phyloP scores from a whole-genome alignment of 1,140 invertebrate genomes.

The Luehdorfia chinensis region DNA sequence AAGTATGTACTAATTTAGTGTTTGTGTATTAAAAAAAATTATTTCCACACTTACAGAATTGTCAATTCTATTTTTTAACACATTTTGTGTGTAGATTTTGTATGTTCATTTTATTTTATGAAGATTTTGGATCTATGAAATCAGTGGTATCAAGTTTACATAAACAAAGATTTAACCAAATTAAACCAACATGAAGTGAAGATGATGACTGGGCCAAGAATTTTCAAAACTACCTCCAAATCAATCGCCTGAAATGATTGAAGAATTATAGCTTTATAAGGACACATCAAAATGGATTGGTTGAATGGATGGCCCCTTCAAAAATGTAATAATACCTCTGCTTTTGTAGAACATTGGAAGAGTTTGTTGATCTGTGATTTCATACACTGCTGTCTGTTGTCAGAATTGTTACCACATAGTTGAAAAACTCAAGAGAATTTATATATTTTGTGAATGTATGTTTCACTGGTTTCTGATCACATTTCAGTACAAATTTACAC shows the following conservation, averaged over 20 bases:
- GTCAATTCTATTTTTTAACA: conserved; percentile 31
- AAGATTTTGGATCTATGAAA: conserved; percentile 23
- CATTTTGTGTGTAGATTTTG: conserved; percentile 31
- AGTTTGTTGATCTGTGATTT: conserved; percentile 4
- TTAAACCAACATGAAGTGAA: neutral
- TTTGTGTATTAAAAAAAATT: conserved; percentile 25
- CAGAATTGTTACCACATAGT: conserved; percentile 10
- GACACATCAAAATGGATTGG: no score
- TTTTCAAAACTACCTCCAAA: neutral
- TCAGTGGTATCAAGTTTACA: conserved; percentile 8
- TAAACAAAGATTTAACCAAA: neutral
- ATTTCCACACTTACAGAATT: conserved; percentile 56
- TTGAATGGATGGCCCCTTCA: no score
- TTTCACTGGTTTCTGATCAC: conserved; percentile 66
- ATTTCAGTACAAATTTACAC: conserved; percentile 70
- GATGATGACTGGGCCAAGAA: neutral
- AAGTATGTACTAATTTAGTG: conserved; percentile 82
- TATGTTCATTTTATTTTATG: conserved; percentile 28
- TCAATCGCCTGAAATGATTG: no score
- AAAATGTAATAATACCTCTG: neutral
- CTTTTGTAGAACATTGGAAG: conserved; percentile 15
- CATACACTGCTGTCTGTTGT: conserved; percentile 11
- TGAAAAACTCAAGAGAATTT: conserved; percentile 7
- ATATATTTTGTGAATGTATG: conserved; percentile 39
- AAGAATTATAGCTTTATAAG: no score